phyloP scores from a whole-genome alignment of 92 coral and sea anemone genomes.

The Plumapathes pennacea region DNA sequence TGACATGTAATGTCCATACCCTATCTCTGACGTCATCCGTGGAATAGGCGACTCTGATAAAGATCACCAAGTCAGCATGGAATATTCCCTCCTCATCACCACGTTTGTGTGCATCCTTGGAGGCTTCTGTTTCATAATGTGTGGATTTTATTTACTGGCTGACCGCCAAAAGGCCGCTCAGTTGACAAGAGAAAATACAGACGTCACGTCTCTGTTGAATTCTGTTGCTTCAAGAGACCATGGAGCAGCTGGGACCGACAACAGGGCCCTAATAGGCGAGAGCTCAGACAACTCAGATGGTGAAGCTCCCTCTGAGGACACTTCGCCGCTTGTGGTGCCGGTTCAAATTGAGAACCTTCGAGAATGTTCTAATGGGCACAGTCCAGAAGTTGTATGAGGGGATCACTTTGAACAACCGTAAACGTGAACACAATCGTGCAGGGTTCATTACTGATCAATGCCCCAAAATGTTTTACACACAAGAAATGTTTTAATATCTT shows the following conservation, averaged over 20 bases:
- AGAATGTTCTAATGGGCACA: too few relatives aligned
- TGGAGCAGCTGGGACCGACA: neutral
- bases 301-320: too few relatives aligned
- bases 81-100: slow-evolving; percentile 72
- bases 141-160: slow-evolving; percentile 66
- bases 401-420: too few relatives aligned
- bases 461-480: too few relatives aligned
- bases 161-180: slow-evolving; percentile 72
- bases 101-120: slow-evolving; percentile 72
- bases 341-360: too few relatives aligned
- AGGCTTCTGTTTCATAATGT: slow-evolving; percentile 80
- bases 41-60: slow-evolving; percentile 18
- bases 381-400: too few relatives aligned
- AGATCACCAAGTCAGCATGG: slow-evolving; percentile 68
- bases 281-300: too few relatives aligned
- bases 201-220: slow-evolving; percentile 40
- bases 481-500: too few relatives aligned
- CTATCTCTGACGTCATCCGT: slow-evolving; percentile 74
- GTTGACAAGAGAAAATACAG: slow-evolving; percentile 41
- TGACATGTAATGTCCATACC: too few relatives aligned
- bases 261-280: neutral
- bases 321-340: too few relatives aligned
- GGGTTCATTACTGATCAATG: too few relatives aligned
- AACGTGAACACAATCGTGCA: too few relatives aligned
- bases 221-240: slow-evolving; percentile 29